Conservation (phyloP, 2,113 vertebrate genomes). For the Orcinus orca region DNA sequence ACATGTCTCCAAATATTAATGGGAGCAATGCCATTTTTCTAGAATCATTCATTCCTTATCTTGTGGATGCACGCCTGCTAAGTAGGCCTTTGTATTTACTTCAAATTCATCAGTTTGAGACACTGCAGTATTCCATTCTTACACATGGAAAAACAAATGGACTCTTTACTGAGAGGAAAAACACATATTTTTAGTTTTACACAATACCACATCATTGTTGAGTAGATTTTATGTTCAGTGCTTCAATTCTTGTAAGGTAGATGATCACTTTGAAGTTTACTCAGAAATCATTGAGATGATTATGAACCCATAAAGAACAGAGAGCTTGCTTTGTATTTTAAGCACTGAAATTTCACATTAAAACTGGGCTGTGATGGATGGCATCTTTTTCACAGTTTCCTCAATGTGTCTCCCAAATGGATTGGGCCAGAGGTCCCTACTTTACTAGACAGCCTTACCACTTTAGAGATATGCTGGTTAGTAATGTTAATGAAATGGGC, state of each 20-base stretch:
- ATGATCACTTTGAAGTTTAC: conserved; percentile 42
- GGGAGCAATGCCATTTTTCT: conserved; percentile 54
- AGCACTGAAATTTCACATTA: conserved; percentile 5
- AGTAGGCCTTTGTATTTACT: conserved; percentile 69
- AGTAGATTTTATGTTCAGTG: conserved; percentile 55
- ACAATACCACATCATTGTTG: background rate
- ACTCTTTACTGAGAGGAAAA: conserved; percentile 62
- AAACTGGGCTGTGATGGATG: background rate
- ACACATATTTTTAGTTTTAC: conserved; percentile 12
- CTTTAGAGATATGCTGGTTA: background rate
- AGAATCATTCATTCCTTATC: conserved; percentile 79
- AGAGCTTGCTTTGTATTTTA: conserved; percentile 16
- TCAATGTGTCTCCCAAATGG: conserved; percentile 25
- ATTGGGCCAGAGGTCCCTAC: background rate
- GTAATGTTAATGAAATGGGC: conserved; percentile 36
- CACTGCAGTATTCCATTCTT: conserved; percentile 43
- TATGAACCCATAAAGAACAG: background rate
- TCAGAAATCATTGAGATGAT: conserved; percentile 17
- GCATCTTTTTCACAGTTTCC: conserved; percentile 4
- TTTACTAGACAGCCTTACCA: background rate
- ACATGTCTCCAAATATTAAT: conserved; percentile 64
- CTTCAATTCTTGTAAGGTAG: conserved; percentile 49
- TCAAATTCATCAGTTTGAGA: conserved; percentile 65
- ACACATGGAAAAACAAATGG: conserved; percentile 48
- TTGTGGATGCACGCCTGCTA: conserved; percentile 64